Evolutionary conservation across 2,797 vertebrate genomes (phyloP), one percentile per base, ranked within the genome.

Genomic region (Myotis findleyi): DNA sequence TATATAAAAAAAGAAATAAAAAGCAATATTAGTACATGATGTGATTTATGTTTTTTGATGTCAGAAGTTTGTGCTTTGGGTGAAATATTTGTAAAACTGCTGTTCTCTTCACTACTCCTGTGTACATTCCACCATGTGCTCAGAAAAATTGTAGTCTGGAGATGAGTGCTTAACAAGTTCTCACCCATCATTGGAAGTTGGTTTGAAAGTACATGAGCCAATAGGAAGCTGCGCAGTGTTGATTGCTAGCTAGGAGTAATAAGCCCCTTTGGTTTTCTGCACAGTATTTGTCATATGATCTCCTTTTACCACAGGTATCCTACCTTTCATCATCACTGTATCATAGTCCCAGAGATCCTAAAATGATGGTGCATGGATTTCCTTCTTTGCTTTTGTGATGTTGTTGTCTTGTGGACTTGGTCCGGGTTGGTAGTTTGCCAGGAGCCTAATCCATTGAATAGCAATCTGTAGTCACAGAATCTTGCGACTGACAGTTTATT

Each of bases 361-460:
- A 97, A 97, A 93, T 97, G 97, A 73, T 97, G 97, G 96, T 98
- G 98, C 98, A 98, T 98, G 98, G 96, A 97, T 98, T 98, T 95
- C 95, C 95, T 98, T 94, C 97, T 96, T 77, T 95, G 97, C 96
- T 95, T 96, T 97, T 93, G 98, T 98, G 97, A 93, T 97, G 96
- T 97, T 93, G 97, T 98, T 93, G 97, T 98, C 98, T 94, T 93
- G 97, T 98, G 97, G 97, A 97, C 97, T 97, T 0, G 27, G 97
- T 44, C 41, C 9, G 41, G 41, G 41, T 98, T 91, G 97, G 88
- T 98, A 96, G 95, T 97, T 98, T 97, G 97, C 98, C 97, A 94
- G 97, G 98, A 97, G 96, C 98, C 96, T 94, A 97, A 87, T 96
- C 95, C 96, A 89, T 97, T 98, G 95, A 66, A 68, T 93, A 96